Conservation (phyloP, 2,113 vertebrate species). For the Myotis davidii region DNA sequence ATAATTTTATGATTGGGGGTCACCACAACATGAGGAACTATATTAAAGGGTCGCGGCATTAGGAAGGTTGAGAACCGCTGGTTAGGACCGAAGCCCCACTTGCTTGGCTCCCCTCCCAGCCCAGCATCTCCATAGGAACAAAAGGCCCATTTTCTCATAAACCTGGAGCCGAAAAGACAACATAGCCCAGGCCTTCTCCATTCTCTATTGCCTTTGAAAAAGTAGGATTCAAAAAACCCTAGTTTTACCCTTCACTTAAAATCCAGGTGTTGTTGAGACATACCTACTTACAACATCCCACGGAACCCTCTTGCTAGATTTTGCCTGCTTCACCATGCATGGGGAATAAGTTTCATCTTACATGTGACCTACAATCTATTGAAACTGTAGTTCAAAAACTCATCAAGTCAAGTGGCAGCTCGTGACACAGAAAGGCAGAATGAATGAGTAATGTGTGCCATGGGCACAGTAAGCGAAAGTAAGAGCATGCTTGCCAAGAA, state of each 20-base stretch:
- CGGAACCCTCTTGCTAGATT: not conserved
- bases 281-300: not conserved
- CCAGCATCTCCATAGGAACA: not conserved
- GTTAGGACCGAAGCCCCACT: not conserved
- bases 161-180: not conserved
- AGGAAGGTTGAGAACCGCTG: too few species aligned
- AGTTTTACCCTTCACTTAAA: slow-evolving; percentile 5
- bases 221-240: not conserved
- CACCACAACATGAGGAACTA: too few species aligned
- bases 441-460: not conserved
- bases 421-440: not conserved
- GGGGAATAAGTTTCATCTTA: not conserved
- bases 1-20: too few species aligned
- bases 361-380: not conserved
- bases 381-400: not conserved
- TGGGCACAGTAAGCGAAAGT: not conserved
- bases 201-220: not conserved
- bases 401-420: not conserved
- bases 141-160: not conserved
- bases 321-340: not conserved
- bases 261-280: not conserved
- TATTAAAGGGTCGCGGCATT: too few species aligned
- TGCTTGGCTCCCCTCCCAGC: not conserved
- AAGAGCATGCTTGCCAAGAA: not conserved
- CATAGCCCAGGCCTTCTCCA: not conserved